Evolutionary conservation across 1,140 invertebrate genomes (phyloP).

Genomic region (Diachasmimorpha longicaudata): DNA sequence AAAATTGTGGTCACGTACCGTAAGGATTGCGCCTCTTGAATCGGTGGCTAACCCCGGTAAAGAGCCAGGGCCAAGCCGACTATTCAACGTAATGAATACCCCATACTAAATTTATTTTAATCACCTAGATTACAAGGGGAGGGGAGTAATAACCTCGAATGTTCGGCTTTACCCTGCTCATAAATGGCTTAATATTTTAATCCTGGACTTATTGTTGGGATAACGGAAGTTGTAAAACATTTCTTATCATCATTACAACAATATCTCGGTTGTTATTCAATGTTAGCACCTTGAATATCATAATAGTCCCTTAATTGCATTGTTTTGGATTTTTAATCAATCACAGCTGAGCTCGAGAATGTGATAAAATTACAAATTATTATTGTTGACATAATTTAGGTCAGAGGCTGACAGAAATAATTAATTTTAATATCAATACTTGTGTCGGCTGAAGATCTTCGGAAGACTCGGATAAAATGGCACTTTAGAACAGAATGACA

Average conservation of each 20-base stretch:
- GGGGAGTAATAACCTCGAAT: slow-evolving; percentile 57
- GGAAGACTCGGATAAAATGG: too few species aligned
- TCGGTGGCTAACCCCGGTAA: background rate
- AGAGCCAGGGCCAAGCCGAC: background rate
- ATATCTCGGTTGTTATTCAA: background rate
- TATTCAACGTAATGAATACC: slow-evolving; percentile 46
- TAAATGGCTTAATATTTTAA: slow-evolving; percentile 21
- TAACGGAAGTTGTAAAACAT: slow-evolving; percentile 5
- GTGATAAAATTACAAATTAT: too few species aligned
- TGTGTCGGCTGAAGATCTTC: too few species aligned
- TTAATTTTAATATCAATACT: too few species aligned
- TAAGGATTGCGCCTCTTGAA: background rate
- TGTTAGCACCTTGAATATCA: background rate
- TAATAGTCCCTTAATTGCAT: background rate
- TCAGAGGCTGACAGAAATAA: too few species aligned
- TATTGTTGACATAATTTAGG: too few species aligned
- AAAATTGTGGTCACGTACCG: background rate
- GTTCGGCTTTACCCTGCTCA: slow-evolving; percentile 32
- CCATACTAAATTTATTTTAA: slow-evolving; percentile 55
- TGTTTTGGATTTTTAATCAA: background rate
- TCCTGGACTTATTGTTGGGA: slow-evolving; percentile 19
- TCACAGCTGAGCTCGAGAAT: too few species aligned
- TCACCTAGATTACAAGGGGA: slow-evolving; percentile 50
- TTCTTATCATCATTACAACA: background rate
- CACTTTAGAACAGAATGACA: too few species aligned